phyloP scores from a whole-genome alignment of 2,797 vertebrate species.

The Platyrinchus mystaceus region DNA sequence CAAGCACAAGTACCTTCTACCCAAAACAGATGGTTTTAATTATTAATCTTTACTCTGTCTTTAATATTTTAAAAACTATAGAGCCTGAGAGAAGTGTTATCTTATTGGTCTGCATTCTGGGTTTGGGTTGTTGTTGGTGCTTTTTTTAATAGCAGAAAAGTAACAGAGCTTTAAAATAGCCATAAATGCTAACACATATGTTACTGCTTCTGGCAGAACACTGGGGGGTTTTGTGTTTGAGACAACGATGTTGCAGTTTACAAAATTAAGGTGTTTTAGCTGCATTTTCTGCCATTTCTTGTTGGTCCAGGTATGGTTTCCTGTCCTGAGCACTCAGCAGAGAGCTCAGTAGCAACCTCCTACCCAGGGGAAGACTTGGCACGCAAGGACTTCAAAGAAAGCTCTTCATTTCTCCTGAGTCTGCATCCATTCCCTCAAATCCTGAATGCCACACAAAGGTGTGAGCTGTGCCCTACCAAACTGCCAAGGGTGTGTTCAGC shows the following conservation, averaged over 20 bases:
- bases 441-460: neutral
- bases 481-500: neutral
- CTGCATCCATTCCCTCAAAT: neutral
- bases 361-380: neutral
- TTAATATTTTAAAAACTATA: neutral
- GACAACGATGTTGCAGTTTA: neutral
- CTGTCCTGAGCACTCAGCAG: neutral
- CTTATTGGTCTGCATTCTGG: neutral
- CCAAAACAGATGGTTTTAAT: neutral
- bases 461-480: neutral
- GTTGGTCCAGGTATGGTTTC: neutral
- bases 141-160: neutral
- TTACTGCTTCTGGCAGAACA: neutral
- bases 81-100: neutral
- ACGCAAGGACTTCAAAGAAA: accelerated
- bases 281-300: neutral
- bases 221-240: neutral
- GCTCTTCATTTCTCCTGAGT: neutral
- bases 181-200: neutral
- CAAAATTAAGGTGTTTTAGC: neutral
- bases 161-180: neutral
- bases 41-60: neutral
- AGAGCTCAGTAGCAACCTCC: neutral
- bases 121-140: neutral
- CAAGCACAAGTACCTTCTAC: neutral